Percentiles rank a stretch among this genome's conserved stretches.
Conservation (phyloP, 2,113 vertebrate species). For the Bubo blakistoni region DNA sequence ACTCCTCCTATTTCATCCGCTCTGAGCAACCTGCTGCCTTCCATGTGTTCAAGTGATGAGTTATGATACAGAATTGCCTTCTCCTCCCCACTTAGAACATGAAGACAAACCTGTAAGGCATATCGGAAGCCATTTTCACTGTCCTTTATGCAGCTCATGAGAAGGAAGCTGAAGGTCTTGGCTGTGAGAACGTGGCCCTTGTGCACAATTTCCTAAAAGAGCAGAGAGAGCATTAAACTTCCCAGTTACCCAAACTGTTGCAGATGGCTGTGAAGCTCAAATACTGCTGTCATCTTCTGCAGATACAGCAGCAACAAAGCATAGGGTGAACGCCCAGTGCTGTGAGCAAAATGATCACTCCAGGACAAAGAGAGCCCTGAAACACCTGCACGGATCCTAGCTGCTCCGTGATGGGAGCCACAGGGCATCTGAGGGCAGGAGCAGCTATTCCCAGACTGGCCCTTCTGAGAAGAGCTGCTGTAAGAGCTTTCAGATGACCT, state of each 20-base stretch:
- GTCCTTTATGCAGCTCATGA: slow-evolving; percentile 90
- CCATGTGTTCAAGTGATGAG: rapidly evolving
- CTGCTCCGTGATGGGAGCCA: not conserved
- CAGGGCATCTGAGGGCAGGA: not conserved
- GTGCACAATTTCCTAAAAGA: slow-evolving; percentile 84
- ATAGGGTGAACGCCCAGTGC: not conserved
- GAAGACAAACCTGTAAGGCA: slow-evolving; percentile 82
- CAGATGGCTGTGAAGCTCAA: not conserved
- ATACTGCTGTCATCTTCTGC: not conserved
- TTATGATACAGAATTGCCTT: not conserved
- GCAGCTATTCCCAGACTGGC: not conserved
- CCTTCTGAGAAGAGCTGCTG: not conserved
- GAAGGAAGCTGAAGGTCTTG: slow-evolving; percentile 89
- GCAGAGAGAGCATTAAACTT: not conserved
- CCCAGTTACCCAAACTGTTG: not conserved
- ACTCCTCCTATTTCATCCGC: not conserved
- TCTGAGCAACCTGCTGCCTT: not conserved
- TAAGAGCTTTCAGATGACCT: not conserved
- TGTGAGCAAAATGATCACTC: not conserved
- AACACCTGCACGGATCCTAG: not conserved
- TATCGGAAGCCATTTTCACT: slow-evolving; percentile 83
- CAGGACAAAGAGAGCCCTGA: not conserved
- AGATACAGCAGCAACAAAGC: not conserved
- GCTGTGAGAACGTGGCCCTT: slow-evolving; percentile 82
- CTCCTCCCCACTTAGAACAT: not conserved